Base-by-base conservation (phyloP, 53 echinoderm and acorn worm genomes). In the Paracentrotus lividus region DNA sequence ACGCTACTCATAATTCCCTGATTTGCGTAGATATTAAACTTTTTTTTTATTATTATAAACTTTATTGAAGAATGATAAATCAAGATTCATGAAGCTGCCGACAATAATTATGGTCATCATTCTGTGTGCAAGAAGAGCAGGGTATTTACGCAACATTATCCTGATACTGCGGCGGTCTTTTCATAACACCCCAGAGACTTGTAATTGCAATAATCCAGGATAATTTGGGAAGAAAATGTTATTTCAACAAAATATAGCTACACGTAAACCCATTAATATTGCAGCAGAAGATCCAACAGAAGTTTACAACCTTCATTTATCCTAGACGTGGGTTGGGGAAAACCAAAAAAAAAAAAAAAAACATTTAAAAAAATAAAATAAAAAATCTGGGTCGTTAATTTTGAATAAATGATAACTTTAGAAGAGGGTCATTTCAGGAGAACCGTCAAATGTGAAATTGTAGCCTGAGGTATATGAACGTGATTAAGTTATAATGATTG, bases 391-490 rank as follows among this genome's bases (percentile, higher is more conserved):
- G 40, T 72, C 18, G 20, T 13, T 36, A n/a, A 16, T 55, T 69
- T 72, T 13, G 6, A 72, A 40, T 36, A 38, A 72, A 72, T 38
- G 14, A 72, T 72, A 18, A 38, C 40, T 72, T 14, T 38, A 32
- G 72, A 72, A 31, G 72, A 20, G 36, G 36, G 72, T 72, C 5
- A 38, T 72, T 72, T 36, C 18, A 72, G 36, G 21, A 72, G 8
- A 20, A 40, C 18, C 36, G 72, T 72, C 72, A 72, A 40, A 38
- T 72, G 72, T 72, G 72, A 72, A 72, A 72, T 72, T 72, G 15
- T 72, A 40, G 18, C 72, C 40, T 1, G 21, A 40, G 15, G 72
- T 36, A n/a, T n/a, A n/a, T n/a, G n/a, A 72, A 72, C 20, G 72
- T 72, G 40, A 72, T 72, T 15, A 72, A 72, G 38, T 18, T 36